A percentile compares a stretch with the other conserved stretches of the same genome.
Conservation (phyloP, 2,888 invertebrate species). For the Agonopterix alstromeriana region DNA sequence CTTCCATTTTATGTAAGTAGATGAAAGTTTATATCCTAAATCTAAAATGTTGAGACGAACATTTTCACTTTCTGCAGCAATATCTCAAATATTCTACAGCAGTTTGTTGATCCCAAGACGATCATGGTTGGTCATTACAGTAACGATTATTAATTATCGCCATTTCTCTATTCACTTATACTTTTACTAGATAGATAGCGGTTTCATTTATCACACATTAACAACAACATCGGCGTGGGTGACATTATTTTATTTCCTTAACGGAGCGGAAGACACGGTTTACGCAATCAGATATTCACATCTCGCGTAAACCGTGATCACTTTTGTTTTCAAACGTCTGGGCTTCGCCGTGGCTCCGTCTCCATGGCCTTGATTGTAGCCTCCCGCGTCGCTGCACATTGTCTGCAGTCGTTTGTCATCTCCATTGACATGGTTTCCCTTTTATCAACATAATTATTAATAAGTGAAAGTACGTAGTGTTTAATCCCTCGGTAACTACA, state of each 20-base stretch:
- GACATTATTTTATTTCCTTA: slow-evolving; percentile 14
- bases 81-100: slow-evolving; percentile 14
- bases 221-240: slow-evolving; percentile 23
- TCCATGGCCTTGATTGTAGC: slow-evolving; percentile 49
- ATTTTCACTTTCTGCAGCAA: slow-evolving; percentile 25
- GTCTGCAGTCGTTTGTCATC: slow-evolving; percentile 47
- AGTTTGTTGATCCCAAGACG: slow-evolving; percentile 8
- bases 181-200: too few species aligned
- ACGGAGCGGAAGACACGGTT: slow-evolving; percentile 14
- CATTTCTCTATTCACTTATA: too few species aligned
- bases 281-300: slow-evolving; percentile 34
- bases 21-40: slow-evolving; percentile 18
- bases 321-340: slow-evolving; percentile 62
- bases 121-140: slow-evolving; percentile 6
- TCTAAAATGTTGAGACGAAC: slow-evolving; percentile 10
- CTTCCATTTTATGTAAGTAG: slow-evolving; percentile 1
- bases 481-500: slow-evolving; percentile 22
- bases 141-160: slow-evolving; percentile 12
- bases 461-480: slow-evolving; percentile 47
- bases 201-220: too few species aligned
- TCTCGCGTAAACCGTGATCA: slow-evolving; percentile 51
- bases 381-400: slow-evolving; percentile 43
- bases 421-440: slow-evolving; percentile 54
- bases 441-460: slow-evolving; percentile 54
- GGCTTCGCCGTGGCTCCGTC: slow-evolving; percentile 23